A percentile compares a stretch with the other conserved stretches of the same genome.
These are phyloP conservation scores for Antechinus flavipes DNA, from an alignment of 2,113 vertebrate genomes.

Conservation along the genomic window DNA sequence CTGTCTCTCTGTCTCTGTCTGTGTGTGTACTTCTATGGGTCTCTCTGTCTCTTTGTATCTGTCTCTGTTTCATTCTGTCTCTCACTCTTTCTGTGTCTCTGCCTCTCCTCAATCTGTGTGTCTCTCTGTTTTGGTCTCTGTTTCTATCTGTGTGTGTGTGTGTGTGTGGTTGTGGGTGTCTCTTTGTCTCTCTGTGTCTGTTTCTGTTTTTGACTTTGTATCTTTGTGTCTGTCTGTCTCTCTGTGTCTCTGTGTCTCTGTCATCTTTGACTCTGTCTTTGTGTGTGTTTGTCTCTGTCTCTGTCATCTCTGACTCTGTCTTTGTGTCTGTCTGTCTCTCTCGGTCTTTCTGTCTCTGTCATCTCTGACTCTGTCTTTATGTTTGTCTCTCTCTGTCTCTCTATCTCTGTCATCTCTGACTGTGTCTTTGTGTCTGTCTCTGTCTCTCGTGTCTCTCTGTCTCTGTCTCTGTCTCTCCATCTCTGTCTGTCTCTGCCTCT, in stretches of 20 bases:
- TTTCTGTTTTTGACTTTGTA: background rate
- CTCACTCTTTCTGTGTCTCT: no score
- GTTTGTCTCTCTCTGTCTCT: background rate
- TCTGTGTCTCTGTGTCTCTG: background rate
- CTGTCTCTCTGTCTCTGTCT: background rate
- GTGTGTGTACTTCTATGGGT: no score
- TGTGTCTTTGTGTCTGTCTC: background rate
- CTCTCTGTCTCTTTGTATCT: background rate
- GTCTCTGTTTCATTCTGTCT: background rate
- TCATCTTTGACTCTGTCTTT: no score
- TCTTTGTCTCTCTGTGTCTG: background rate
- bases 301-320: no score
- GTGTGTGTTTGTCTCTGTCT: no score
- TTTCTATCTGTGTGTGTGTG: background rate
- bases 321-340: background rate
- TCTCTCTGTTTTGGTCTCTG: background rate
- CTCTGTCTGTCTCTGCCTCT: no score
- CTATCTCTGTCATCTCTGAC: background rate
- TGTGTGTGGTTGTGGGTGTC: no score
- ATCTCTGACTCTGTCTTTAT: background rate
- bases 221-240: background rate
- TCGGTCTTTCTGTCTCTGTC: background rate
- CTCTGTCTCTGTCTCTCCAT: no score
- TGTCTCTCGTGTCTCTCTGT: no score
- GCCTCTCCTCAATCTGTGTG: no score